Base-by-base conservation (phyloP, 2,888 invertebrate genomes). In the Buathra laborator region DNA sequence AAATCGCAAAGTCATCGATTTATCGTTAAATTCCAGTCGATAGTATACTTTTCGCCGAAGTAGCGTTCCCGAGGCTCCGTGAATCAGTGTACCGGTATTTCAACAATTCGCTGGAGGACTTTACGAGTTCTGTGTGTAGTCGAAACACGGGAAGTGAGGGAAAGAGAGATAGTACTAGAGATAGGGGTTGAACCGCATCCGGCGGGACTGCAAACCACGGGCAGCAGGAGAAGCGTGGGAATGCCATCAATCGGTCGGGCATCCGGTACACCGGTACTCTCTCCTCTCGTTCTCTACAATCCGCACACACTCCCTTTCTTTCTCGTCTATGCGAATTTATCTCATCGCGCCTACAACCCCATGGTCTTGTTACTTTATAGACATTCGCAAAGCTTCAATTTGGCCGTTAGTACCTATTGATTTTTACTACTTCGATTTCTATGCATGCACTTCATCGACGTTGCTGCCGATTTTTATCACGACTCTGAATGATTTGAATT, bases 241-340 rank as follows among this genome's bases (percentile, higher is more conserved):
- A 84, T 76, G 71, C 76, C 71, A 66, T 76, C 75, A 81, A 81
- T 81, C 62, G 75, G 62, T 81, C 37, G 80, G 56, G 48, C 76
- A 71, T 76, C 56, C 80, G 64, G 71, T 71, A 71, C 66, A 84
- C 44, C 62, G 56, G 29, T 75, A 32, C 37, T 64, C 43, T 48
- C 37, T 56, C 53, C 44, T 48, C 64, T 56, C 77, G 37, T 29
- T 62, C 51, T 51, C 19, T 62, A 44, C 24, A 53, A 46, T 74
- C 67, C 66, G 71, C 44, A 81, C 68, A 62, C 62, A 32, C 66
- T 24, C 19, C 56, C 66, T 62, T 29, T 67, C 68, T 62, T 48
- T 62, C 66, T 37, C 19, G 32, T 71, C 51, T 59, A 51, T 44
- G 37, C 66, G 72, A 81, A 81, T 81, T 80, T 80, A 76, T 44